Evolutionary conservation across 1,140 invertebrate genomes (phyloP).

Genomic region (Oppia nitens): DNA sequence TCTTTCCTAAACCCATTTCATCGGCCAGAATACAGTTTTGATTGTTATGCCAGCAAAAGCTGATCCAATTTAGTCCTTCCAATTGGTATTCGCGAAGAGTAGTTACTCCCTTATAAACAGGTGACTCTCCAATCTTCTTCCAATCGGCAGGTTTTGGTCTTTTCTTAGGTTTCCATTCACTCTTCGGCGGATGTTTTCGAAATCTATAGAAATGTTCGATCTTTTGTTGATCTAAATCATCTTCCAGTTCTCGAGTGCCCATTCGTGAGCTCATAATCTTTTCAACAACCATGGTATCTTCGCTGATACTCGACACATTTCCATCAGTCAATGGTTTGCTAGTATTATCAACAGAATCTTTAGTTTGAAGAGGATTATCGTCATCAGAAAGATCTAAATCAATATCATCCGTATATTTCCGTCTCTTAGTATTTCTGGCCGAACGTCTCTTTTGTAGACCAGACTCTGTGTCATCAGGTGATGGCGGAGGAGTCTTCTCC

Average conservation of each 20-base stretch:
- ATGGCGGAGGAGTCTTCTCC: constrained; percentile 22
- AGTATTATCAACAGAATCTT: constrained; percentile 19
- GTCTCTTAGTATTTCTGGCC: constrained; percentile 75
- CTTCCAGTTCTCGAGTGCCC: constrained; percentile 77
- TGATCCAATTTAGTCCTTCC: neutral
- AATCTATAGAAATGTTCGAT: constrained; percentile 69
- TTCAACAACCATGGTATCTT: constrained; percentile 93
- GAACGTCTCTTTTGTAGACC: constrained; percentile 58
- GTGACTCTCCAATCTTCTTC: constrained; percentile 76
- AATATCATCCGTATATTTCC: constrained; percentile 93
- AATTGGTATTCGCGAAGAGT: constrained; percentile 37
- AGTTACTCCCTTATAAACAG: constrained; percentile 84
- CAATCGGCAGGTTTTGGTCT: constrained; percentile 70
- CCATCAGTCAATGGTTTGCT: neutral
- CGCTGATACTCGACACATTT: constrained; percentile 40
- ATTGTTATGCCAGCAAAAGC: neutral
- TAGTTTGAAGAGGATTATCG: constrained; percentile 32
- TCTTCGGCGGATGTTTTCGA: constrained; percentile 60
- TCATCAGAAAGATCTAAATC: constrained; percentile 86
- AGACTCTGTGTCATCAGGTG: constrained; percentile 20
- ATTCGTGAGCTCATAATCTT: constrained; percentile 72
- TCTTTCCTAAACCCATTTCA: constrained; percentile 79
- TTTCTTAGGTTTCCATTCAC: constrained; percentile 77
- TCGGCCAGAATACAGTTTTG: constrained; percentile 64
- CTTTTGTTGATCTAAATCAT: constrained; percentile 87